Conservation (phyloP, 1,140 invertebrate species). For the Archivesica marissinica region DNA sequence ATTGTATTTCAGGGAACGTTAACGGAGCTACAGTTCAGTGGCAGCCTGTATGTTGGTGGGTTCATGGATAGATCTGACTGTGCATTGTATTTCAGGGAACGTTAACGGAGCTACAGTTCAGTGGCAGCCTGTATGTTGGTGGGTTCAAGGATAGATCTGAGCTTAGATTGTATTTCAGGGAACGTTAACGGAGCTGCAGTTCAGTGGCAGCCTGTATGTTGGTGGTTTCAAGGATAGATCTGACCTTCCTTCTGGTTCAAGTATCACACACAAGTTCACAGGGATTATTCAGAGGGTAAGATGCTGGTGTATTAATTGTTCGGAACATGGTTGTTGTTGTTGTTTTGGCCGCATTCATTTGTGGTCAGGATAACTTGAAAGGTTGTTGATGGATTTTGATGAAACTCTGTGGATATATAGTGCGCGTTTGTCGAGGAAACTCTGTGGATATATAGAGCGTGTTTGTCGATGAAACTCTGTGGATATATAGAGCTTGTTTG, state of each 20-base stretch:
- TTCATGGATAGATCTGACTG: constrained; percentile 89
- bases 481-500: too few species aligned
- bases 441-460: too few species aligned
- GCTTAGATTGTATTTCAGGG: constrained; percentile 87
- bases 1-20: constrained; percentile 89
- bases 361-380: too few species aligned
- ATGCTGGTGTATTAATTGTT: too few species aligned
- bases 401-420: too few species aligned
- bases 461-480: too few species aligned
- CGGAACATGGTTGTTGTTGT: too few species aligned
- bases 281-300: constrained; percentile 93
- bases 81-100: constrained; percentile 88
- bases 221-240: constrained; percentile 91
- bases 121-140: constrained; percentile 91
- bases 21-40: constrained; percentile 92
- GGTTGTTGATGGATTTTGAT: too few species aligned
- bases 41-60: constrained; percentile 92
- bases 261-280: constrained; percentile 90
- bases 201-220: constrained; percentile 91
- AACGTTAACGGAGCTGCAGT: constrained; percentile 92
- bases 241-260: constrained; percentile 89
- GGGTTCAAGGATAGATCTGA: constrained; percentile 90
- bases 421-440: too few species aligned
- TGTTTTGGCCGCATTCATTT: too few species aligned
- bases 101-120: constrained; percentile 93